Evolutionary conservation across 2,888 invertebrate genomes (phyloP).

Genomic region (Neuroscelio doddi): DNA sequence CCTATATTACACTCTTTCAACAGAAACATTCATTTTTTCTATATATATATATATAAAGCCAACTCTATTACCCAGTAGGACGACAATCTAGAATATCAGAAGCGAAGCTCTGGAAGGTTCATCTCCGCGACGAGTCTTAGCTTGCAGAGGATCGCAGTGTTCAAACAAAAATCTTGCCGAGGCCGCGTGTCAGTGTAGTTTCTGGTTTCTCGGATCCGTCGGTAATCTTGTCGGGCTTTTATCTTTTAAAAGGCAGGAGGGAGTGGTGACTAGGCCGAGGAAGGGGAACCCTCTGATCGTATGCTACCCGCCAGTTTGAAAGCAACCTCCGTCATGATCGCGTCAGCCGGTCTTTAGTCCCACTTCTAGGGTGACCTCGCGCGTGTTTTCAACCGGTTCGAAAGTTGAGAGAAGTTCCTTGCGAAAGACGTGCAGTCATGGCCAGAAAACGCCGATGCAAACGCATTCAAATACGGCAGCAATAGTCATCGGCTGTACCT

Average conservation of each 20-base stretch:
- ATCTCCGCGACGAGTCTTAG: too few species aligned
- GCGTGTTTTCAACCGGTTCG: slow-evolving; percentile 53
- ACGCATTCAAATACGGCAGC: neutral
- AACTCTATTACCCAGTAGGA: too few species aligned
- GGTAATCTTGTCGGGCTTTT: slow-evolving; percentile 47
- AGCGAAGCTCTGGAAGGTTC: too few species aligned
- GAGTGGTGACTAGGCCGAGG: slow-evolving; percentile 50
- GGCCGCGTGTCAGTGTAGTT: slow-evolving; percentile 29
- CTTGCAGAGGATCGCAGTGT: neutral
- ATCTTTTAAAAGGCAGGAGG: slow-evolving; percentile 52
- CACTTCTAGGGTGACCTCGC: slow-evolving; percentile 50
- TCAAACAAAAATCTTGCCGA: slow-evolving; percentile 10
- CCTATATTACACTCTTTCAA: too few species aligned
- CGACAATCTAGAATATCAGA: too few species aligned
- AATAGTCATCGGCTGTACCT: neutral
- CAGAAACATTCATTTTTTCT: too few species aligned
- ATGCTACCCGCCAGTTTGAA: slow-evolving; percentile 67
- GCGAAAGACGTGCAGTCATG: slow-evolving; percentile 28
- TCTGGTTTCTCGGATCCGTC: slow-evolving; percentile 31
- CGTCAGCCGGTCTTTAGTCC: slow-evolving; percentile 62
- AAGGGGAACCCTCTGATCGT: slow-evolving; percentile 66
- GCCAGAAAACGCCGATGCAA: slow-evolving; percentile 4
- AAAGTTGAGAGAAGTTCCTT: slow-evolving; percentile 33
- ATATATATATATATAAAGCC: too few species aligned
- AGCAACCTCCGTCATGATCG: slow-evolving; percentile 70